Base-by-base conservation (phyloP, 1,140 invertebrate genomes). In the Archivesica marissinica region DNA sequence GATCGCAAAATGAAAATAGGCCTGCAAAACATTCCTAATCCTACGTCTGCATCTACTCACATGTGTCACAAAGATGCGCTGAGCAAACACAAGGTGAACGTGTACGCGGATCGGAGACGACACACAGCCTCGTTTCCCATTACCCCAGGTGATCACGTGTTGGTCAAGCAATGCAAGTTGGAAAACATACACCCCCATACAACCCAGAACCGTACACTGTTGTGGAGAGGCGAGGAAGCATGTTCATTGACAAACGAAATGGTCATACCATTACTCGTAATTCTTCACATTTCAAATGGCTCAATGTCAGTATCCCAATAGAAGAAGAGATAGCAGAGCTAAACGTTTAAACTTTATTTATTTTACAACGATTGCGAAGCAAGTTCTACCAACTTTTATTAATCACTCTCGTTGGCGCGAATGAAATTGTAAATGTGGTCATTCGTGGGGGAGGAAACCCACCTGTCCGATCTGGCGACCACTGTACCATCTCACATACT, bases 211-310 rank as follows among this genome's bases (percentile, higher is more conserved):
- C 56, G 17, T 61, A 61, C 23, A 61, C 23, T 15, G 56, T 61
- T 15, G 7, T 25, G 28, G 11, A 61, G 7, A 61, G 28, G 23
- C 9, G 23, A 25, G 11, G 56, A 11, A 61, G 56, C 28, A 61
- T 61, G 56, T 17, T 61, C 9, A 61, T 25, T 15, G 56, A 17
- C 7, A 25, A 61, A 13, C 56, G 23, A 11, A 25, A 25, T 25
- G 56, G 56, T 61, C 56, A 61, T 61, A 25, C 23, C 11, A 61
- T 61, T 61, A 61, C 56, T 9, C 11, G 56, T 23, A 61, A 61
- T 61, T 61, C 56, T 25, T 61, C 56, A 17, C 56, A 61, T 9
- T 61, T 61, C 56, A 61, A 25, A 61, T n/a, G n/a, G n/a, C n/a
- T n/a, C n/a, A n/a, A n/a, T n/a, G n/a, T n/a, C n/a, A n/a, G n/a